A percentile compares a stretch with the other conserved stretches of the same genome.
Conservation (phyloP, 1,140 invertebrate genomes). For the Lysiphlebus fabarum region DNA sequence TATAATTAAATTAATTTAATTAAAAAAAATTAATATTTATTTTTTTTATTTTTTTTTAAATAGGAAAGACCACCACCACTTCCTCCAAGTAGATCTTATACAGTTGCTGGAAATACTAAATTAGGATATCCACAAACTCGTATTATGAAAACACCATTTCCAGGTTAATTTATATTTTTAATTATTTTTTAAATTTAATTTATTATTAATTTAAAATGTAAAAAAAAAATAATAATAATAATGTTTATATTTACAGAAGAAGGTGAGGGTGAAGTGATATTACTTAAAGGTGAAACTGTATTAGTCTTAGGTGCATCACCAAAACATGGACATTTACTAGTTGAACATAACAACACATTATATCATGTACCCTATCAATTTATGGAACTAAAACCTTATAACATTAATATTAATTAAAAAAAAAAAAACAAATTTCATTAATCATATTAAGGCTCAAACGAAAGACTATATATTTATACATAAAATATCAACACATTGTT, state of each 20-base stretch:
- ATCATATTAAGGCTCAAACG: no score
- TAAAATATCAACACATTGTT: no score
- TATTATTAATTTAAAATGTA: background rate
- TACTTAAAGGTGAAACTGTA: conserved; percentile 79
- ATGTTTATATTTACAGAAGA: conserved; percentile 63
- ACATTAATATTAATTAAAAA: conserved; percentile 53
- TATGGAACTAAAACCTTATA: conserved; percentile 69
- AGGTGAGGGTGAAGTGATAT: conserved; percentile 59
- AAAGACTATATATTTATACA: no score
- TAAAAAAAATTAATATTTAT: no score
- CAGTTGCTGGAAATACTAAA: conserved; percentile 88
- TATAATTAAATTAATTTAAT: no score
- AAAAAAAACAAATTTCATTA: conserved; percentile 7
- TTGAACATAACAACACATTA: conserved; percentile 76
- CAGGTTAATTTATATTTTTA: conserved; percentile 56
- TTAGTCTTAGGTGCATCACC: conserved; percentile 78
- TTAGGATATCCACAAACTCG: conserved; percentile 88
- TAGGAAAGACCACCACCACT: conserved; percentile 86
- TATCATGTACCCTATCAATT: conserved; percentile 85
- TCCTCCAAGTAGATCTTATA: conserved; percentile 84
- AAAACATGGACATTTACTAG: conserved; percentile 75
- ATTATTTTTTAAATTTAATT: background rate
- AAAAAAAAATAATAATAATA: no score
- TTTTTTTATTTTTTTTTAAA: no score
- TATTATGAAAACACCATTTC: conserved; percentile 86